Evolutionary conservation across 2,888 invertebrate genomes (phyloP), one percentile per base, ranked within the genome.

Genomic region (Rhingia campestris): DNA sequence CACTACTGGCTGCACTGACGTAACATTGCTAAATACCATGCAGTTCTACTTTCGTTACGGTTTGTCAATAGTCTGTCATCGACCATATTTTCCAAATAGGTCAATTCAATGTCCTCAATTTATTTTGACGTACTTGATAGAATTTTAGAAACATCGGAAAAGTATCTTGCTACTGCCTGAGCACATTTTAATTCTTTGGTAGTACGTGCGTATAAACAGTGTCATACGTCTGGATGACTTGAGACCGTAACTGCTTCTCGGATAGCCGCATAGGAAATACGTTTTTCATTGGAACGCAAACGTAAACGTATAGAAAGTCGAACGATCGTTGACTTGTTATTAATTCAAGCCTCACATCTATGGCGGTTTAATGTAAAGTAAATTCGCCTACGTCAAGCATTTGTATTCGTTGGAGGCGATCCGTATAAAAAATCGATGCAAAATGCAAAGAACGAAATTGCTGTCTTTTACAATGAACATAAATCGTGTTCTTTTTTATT

Each of bases 311-410:
- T 22, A 72, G 76, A 76, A 76, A 81, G 76, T 76, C 61, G 64
- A 76, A 47, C 70, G 70, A 76, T 64, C 76, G 61, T 81, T 76
- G 76, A 66, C 72, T 76, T 70, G 53, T 76, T 81, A 66, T 59
- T 41, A 72, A 81, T 81, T 72, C 81, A 66, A 72, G 61, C 14
- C 72, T 56, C 81, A 66, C 61, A 39, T 69, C 58, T 72, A 49
- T 53, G 51, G 64, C 70, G 58, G 54, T 53, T 81, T 32, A 64
- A 66, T 47, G 76, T 59, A 47, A 64, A 66, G 43, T 43, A 64
- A 1, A 22, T 22, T 33, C 47, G 22, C 51, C 51, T 72, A 76
- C 81, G 81, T 72, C 76, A 66, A 66, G 35, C 53, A 79, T 81
- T 81, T 49, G 54, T 81, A 81, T 81, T 76, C 81, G 45, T 47